Percentiles rank a stretch among this genome's conserved stretches.
These are phyloP conservation scores for Tholera decimalis DNA, from an alignment of 2,888 invertebrate species.

Conservation along the genomic window DNA sequence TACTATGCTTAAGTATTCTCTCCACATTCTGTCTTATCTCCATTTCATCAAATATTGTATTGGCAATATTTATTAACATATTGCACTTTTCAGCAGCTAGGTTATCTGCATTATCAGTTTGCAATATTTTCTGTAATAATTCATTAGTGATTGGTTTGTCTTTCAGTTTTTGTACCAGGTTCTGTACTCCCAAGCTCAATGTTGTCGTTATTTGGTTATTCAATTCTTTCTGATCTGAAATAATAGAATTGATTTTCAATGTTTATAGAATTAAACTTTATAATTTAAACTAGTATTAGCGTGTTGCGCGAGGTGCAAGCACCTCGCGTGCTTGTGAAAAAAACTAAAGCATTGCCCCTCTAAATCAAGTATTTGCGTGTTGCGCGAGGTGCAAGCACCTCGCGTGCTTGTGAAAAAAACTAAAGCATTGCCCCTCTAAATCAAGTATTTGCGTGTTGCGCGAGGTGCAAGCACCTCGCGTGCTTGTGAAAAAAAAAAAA, in stretches of 20 bases:
- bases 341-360: too few relatives aligned
- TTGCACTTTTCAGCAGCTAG: constrained; percentile 63
- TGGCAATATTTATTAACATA: constrained; percentile 68
- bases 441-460: too few relatives aligned
- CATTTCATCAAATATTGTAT: constrained; percentile 68
- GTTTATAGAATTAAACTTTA: background rate
- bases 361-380: too few relatives aligned
- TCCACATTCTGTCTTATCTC: constrained; percentile 66
- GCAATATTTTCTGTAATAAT: constrained; percentile 64
- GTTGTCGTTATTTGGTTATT: constrained; percentile 56
- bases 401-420: too few relatives aligned
- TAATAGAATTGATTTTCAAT: constrained; percentile 1
- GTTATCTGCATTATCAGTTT: constrained; percentile 33
- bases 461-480: too few relatives aligned
- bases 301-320: too few relatives aligned
- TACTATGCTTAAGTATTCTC: constrained; percentile 67
- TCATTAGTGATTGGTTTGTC: constrained; percentile 61
- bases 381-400: too few relatives aligned
- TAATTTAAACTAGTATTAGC: too few relatives aligned
- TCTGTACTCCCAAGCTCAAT: constrained; percentile 67
- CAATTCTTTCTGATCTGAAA: constrained; percentile 67
- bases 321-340: too few relatives aligned
- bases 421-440: too few relatives aligned
- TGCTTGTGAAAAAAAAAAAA: too few relatives aligned
- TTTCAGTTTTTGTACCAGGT: constrained; percentile 64